A percentile compares a stretch with the other conserved stretches of the same genome.
Conservation (phyloP, 2,888 invertebrate genomes). For the Synergus umbraculus region DNA sequence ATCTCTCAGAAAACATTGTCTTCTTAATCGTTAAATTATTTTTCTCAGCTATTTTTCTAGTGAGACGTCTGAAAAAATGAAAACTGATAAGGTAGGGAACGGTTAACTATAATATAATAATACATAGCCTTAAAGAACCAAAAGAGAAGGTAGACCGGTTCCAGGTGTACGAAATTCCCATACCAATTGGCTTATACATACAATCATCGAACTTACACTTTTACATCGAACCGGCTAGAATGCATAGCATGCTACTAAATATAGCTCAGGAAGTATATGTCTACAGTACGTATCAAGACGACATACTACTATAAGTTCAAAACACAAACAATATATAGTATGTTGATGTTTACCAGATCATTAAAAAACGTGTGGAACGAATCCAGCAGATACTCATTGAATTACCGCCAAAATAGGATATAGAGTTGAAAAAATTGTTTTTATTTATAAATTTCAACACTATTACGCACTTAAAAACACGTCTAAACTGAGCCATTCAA, state of each 20-base stretch:
- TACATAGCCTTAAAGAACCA: not conserved
- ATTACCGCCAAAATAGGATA: not conserved
- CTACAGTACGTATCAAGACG: constrained; percentile 13
- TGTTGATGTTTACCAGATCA: constrained; percentile 35
- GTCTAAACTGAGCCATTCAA: not conserved
- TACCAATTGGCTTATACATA: not conserved
- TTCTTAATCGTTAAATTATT: not conserved
- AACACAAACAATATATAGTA: constrained; percentile 38
- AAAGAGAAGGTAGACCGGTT: constrained; percentile 34
- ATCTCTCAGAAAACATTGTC: not conserved
- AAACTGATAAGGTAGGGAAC: too few relatives aligned
- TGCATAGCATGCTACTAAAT: constrained; percentile 30
- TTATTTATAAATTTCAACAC: not conserved
- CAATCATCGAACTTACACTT: constrained; percentile 15
- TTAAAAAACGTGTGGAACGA: constrained; percentile 17
- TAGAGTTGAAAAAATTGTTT: not conserved
- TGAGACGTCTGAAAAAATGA: too few relatives aligned
- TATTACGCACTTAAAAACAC: not conserved
- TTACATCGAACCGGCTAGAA: constrained; percentile 23
- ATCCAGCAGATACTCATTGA: not conserved
- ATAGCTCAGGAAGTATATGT: constrained; percentile 36
- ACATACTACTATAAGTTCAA: constrained; percentile 17
- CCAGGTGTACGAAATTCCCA: constrained; percentile 17
- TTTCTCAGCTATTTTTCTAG: too few relatives aligned
- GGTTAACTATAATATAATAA: too few relatives aligned